Evolutionary conservation across 2,797 vertebrate genomes (phyloP).

Genomic region (Chiroxiphia lanceolata): DNA sequence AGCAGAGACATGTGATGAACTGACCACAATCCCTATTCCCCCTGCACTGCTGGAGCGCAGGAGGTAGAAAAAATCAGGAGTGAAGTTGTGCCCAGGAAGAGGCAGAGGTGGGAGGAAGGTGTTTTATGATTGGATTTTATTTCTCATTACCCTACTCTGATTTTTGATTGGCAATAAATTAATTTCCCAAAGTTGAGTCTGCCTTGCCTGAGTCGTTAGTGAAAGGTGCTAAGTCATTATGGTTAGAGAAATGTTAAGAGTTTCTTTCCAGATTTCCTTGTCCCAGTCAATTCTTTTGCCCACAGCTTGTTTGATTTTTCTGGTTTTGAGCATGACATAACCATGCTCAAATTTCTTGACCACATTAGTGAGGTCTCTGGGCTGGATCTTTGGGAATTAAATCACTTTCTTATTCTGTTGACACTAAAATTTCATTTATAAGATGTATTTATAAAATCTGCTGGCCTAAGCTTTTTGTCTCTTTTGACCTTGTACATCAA

Average conservation of each 20-base stretch:
- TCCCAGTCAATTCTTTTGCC: neutral
- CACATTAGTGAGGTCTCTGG: neutral
- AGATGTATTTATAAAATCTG: neutral
- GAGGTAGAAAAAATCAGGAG: neutral
- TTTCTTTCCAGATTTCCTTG: neutral
- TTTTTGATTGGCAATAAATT: neutral
- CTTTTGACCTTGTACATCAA: neutral
- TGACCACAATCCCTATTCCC: neutral
- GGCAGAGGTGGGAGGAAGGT: neutral
- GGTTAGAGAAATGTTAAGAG: neutral
- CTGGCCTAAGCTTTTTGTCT: neutral
- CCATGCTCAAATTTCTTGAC: neutral
- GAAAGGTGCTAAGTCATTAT: neutral
- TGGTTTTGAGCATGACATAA: neutral
- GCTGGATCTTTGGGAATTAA: neutral
- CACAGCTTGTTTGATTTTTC: neutral
- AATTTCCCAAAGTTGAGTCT: neutral
- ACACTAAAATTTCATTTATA: neutral
- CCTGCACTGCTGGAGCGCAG: accelerated
- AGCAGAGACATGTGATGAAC: neutral
- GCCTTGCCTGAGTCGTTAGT: neutral
- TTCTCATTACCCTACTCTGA: neutral
- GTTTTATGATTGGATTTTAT: neutral
- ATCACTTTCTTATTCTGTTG: neutral
- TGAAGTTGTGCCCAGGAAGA: neutral